Conservation (phyloP, 1,140 invertebrate genomes). For the Orchesella cincta region DNA sequence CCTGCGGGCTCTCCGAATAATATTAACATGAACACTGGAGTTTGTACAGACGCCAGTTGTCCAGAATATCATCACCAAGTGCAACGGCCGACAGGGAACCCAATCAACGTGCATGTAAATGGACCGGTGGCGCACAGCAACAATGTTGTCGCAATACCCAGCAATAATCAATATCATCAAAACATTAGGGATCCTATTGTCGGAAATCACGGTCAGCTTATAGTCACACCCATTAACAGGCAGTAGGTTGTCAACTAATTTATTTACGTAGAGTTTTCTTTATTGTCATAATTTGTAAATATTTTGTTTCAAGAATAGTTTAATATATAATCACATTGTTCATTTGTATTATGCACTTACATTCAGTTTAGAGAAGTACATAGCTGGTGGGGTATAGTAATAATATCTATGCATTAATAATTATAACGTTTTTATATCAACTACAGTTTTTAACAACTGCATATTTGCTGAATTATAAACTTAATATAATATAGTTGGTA, state of each 20-base stretch:
- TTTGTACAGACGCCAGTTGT: not conserved
- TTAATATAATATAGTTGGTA: too few relatives aligned
- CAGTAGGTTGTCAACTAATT: not conserved
- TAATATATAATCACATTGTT: not conserved
- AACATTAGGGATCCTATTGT: not conserved
- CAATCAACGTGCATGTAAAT: too few relatives aligned
- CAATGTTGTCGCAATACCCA: too few relatives aligned
- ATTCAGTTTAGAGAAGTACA: not conserved
- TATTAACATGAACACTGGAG: not conserved
- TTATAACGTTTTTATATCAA: too few relatives aligned
- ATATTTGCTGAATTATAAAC: too few relatives aligned
- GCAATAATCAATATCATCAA: not conserved
- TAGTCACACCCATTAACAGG: constrained; percentile 1
- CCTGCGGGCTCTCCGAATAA: not conserved
- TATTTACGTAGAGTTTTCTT: not conserved
- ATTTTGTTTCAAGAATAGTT: not conserved
- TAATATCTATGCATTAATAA: not conserved
- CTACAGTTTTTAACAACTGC: too few relatives aligned
- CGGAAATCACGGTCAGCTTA: not conserved
- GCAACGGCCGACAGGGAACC: too few relatives aligned
- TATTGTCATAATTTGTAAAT: not conserved
- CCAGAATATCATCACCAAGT: not conserved
- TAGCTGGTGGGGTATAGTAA: not conserved
- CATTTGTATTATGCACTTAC: not conserved
- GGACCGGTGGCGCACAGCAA: too few relatives aligned